Evolutionary conservation across 2,888 invertebrate genomes (phyloP).

Genomic region (Parascotia fuliginaria): DNA sequence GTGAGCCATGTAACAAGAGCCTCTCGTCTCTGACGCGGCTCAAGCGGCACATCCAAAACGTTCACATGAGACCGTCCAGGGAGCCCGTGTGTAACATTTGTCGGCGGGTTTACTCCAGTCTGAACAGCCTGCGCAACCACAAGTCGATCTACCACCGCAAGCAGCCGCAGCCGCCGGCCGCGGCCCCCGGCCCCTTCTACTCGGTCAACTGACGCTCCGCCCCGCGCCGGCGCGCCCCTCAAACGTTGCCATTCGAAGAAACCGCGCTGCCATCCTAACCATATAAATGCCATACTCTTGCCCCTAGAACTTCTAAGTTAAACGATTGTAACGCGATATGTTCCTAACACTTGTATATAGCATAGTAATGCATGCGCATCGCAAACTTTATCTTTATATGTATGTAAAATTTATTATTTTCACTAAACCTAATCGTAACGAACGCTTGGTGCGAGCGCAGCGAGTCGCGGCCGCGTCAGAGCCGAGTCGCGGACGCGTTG

Average conservation of each 20-base stretch:
- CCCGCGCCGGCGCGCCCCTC: conserved; percentile 41
- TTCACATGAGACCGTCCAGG: conserved; percentile 95
- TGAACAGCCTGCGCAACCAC: conserved; percentile 96
- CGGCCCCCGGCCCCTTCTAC: conserved; percentile 73
- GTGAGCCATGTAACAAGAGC: conserved; percentile 96
- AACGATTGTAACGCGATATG: conserved; percentile 75
- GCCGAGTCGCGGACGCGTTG: conserved; percentile 41
- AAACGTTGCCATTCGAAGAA: conserved; percentile 71
- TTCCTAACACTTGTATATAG: conserved; percentile 85
- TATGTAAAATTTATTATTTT: conserved; percentile 72
- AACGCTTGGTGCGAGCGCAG: conserved; percentile 67
- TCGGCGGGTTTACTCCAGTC: conserved; percentile 96
- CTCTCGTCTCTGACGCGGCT: conserved; percentile 94
- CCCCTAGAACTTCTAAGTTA: conserved; percentile 80
- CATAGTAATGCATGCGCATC: conserved; percentile 85
- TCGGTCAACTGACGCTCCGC: conserved; percentile 77
- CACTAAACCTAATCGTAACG: conserved; percentile 53
- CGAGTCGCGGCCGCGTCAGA: conserved; percentile 48
- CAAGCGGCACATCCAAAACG: conserved; percentile 96
- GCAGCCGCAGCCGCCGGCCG: conserved; percentile 87
- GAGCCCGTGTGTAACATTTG: conserved; percentile 97
- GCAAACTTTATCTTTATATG: conserved; percentile 70
- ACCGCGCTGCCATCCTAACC: conserved; percentile 81
- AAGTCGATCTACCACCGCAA: conserved; percentile 97
- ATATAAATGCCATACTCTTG: conserved; percentile 83